Percentiles rank a stretch among this genome's conserved stretches.
phyloP scores from a whole-genome alignment of 2,888 invertebrate genomes.

The Synergus japonicus region DNA sequence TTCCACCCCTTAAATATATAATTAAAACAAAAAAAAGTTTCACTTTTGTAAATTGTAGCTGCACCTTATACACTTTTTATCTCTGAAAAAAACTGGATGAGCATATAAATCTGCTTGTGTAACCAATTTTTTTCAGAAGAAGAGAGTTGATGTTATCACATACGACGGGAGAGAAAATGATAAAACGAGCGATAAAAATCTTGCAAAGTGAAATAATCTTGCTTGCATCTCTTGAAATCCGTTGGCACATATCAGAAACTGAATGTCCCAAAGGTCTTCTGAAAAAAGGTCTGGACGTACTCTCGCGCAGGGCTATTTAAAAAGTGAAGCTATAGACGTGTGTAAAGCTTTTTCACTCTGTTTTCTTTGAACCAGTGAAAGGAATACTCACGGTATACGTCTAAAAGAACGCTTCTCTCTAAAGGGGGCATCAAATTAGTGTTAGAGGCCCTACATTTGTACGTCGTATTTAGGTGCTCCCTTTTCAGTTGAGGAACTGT shows the following conservation, averaged over 20 bases:
- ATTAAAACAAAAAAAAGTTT: too few species aligned
- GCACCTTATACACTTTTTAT: not conserved
- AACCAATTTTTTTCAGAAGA: conserved; percentile 3
- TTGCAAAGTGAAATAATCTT: conserved; percentile 41
- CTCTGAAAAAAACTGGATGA: not conserved
- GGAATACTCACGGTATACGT: conserved; percentile 87
- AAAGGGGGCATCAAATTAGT: conserved; percentile 91
- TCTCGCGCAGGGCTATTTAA: conserved; percentile 32
- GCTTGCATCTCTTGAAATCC: conserved; percentile 40
- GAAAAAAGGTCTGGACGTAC: conserved; percentile 37
- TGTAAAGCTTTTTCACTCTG: conserved; percentile 34
- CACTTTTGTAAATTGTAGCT: too few species aligned
- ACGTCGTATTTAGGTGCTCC: conserved; percentile 89
- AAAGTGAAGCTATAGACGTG: conserved; percentile 17
- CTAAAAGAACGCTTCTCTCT: conserved; percentile 89
- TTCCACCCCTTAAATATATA: too few species aligned
- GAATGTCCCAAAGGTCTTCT: conserved; percentile 18
- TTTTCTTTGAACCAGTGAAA: conserved; percentile 26
- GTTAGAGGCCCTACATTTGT: conserved; percentile 92
- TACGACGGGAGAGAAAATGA: conserved; percentile 24
- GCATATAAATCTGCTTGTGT: conserved; percentile 10
- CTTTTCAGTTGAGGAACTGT: conserved; percentile 86
- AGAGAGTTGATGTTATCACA: conserved; percentile 23
- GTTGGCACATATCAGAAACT: conserved; percentile 39
- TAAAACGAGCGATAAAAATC: conserved; percentile 42